phyloP scores from a whole-genome alignment of 2,113 vertebrate species.

The Lepidothrix coronata region DNA sequence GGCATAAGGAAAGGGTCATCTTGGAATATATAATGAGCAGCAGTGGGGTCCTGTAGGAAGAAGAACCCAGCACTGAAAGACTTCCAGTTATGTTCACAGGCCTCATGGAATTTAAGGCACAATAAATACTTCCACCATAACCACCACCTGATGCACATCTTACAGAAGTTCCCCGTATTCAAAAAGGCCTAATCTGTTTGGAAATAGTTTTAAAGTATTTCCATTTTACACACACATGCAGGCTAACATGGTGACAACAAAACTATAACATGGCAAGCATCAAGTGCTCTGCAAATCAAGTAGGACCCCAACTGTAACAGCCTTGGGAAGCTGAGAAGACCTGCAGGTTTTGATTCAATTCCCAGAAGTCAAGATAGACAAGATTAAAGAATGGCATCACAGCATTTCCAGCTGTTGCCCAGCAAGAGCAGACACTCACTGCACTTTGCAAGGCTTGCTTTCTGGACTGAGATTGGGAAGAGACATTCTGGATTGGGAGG shows the following conservation, averaged over 20 bases:
- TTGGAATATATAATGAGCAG: slow-evolving; percentile 83
- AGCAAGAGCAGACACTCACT: background rate
- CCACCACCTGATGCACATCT: background rate
- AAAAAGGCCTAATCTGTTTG: background rate
- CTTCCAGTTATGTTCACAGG: accelerated
- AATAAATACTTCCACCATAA: background rate
- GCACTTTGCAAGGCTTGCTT: background rate
- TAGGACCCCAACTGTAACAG: accelerated
- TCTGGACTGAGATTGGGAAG: background rate
- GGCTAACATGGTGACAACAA: background rate
- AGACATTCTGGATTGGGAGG: background rate
- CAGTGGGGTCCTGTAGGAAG: slow-evolving; percentile 84
- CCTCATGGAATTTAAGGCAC: background rate
- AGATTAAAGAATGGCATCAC: background rate
- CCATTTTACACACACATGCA: background rate
- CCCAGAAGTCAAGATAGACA: background rate
- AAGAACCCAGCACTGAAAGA: background rate
- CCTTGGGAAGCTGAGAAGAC: background rate
- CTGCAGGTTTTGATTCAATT: background rate
- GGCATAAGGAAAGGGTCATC: slow-evolving; percentile 91
- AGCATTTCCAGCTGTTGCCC: background rate
- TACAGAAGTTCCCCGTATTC: background rate
- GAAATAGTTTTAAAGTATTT: background rate
- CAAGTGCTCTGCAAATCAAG: background rate
- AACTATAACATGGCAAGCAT: accelerated